Evolutionary conservation across 1,140 invertebrate species (phyloP).

Genomic region (Mizuhopecten yessoensis): DNA sequence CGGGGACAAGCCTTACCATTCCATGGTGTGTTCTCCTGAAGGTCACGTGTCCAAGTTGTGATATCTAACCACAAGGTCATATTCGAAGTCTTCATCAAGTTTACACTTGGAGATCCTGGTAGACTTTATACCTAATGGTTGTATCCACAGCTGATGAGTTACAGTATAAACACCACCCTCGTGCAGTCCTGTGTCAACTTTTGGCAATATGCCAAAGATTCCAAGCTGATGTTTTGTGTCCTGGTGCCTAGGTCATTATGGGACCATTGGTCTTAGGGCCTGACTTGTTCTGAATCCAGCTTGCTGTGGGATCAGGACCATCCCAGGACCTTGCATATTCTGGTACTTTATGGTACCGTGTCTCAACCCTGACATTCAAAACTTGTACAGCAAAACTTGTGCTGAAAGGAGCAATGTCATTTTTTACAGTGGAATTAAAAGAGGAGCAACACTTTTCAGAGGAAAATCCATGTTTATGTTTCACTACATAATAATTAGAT

Average conservation of each 20-base stretch:
- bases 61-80: neutral
- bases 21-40: slow-evolving; percentile 50
- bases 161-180: neutral
- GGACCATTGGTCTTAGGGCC: too few species aligned
- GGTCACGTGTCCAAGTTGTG: neutral
- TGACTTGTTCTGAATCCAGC: too few species aligned
- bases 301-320: too few species aligned
- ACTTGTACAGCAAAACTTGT: too few species aligned
- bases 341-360: too few species aligned
- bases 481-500: too few species aligned
- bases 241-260: neutral
- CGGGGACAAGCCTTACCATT: slow-evolving; percentile 60
- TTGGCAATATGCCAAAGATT: neutral
- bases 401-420: too few species aligned
- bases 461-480: too few species aligned
- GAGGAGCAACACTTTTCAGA: too few species aligned
- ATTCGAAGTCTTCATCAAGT: neutral
- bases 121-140: neutral
- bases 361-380: too few species aligned
- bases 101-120: neutral
- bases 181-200: neutral
- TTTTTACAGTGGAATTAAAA: too few species aligned
- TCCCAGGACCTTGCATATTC: too few species aligned
- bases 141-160: neutral
- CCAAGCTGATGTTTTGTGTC: neutral